phyloP scores from a whole-genome alignment of 2,113 vertebrate genomes.

The Xiphophorus maculatus region DNA sequence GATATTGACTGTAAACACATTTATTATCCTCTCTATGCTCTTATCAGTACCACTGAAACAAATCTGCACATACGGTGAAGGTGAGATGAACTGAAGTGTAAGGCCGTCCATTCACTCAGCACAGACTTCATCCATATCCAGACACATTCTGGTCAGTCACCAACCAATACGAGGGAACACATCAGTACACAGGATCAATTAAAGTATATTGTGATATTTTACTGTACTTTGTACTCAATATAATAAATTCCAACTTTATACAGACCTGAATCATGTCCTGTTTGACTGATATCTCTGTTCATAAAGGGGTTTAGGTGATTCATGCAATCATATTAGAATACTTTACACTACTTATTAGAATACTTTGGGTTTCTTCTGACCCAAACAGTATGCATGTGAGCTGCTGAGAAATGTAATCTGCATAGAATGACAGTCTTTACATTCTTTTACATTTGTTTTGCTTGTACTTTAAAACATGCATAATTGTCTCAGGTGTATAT shows the following conservation, averaged over 20 bases:
- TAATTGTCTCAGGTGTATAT: too few relatives aligned
- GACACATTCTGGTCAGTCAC: constrained; percentile 21
- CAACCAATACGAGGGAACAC: constrained; percentile 32
- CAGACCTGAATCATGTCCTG: constrained; percentile 28
- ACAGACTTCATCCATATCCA: constrained; percentile 33
- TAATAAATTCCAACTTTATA: constrained; percentile 74
- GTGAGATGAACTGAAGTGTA: not conserved
- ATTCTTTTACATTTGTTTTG: not conserved
- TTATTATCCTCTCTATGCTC: not conserved
- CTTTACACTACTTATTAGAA: too few relatives aligned
- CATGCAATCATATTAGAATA: not conserved
- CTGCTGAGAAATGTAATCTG: too few relatives aligned
- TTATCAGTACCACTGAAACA: constrained; percentile 11
- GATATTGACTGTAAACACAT: constrained; percentile 8
- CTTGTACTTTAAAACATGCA: not conserved
- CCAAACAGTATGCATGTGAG: too few relatives aligned
- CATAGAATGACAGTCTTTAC: not conserved
- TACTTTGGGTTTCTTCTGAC: not conserved
- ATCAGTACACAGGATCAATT: constrained; percentile 60
- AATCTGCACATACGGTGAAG: not conserved
- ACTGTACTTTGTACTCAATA: constrained; percentile 67
- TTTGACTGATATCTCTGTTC: constrained; percentile 7
- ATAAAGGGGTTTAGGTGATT: not conserved
- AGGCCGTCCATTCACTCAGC: constrained; percentile 1
- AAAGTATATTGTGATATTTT: constrained; percentile 68